A percentile compares a stretch with the other conserved stretches of the same genome.
phyloP scores from a whole-genome alignment of 1,140 invertebrate genomes.

The Calycopis cecrops region DNA sequence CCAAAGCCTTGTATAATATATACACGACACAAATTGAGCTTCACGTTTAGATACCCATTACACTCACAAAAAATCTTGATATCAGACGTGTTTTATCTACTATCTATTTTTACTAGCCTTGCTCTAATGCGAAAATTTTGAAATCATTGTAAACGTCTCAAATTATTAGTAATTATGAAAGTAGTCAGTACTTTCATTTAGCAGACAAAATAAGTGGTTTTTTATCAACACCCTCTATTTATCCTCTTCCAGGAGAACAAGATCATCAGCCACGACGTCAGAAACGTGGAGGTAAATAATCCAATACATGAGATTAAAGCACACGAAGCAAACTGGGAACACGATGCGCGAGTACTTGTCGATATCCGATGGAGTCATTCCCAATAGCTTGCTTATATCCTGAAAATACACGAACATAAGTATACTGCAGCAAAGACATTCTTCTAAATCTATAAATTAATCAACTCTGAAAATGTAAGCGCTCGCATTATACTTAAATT shows the following conservation, averaged over 20 bases:
- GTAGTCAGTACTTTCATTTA: constrained; percentile 21
- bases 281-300: constrained; percentile 97
- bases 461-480: too few species aligned
- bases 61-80: too few species aligned
- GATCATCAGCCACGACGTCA: constrained; percentile 93
- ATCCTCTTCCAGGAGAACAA: constrained; percentile 89
- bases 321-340: constrained; percentile 96
- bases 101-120: too few species aligned
- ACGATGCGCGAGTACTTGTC: constrained; percentile 97
- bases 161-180: too few species aligned
- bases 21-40: too few species aligned
- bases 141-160: constrained; percentile 34
- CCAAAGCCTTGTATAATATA: too few species aligned
- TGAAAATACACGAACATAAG: constrained; percentile 79
- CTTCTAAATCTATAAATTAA: too few species aligned
- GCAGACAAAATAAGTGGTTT: constrained; percentile 60
- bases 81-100: too few species aligned
- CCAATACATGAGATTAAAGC: constrained; percentile 99
- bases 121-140: too few species aligned
- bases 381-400: constrained; percentile 91
- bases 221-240: constrained; percentile 76
- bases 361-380: constrained; percentile 95
- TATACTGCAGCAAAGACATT: constrained; percentile 60
- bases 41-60: too few species aligned
- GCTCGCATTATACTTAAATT: neutral